Base-by-base conservation (phyloP, 2,113 vertebrate species). In the Cryptoleucopteryx plumbea region DNA sequence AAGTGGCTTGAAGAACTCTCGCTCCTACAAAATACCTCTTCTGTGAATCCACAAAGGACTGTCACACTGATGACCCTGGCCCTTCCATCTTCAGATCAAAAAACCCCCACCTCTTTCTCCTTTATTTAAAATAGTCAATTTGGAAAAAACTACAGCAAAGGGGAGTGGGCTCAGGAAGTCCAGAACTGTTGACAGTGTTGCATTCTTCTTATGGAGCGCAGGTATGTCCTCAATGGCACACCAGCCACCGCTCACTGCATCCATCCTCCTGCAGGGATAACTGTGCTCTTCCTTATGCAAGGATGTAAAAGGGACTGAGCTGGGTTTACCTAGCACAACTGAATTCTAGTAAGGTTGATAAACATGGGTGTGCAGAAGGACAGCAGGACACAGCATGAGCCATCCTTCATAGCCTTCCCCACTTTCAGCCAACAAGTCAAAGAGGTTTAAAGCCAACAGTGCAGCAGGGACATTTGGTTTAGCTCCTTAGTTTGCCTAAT, bases 181-280 rank as follows among this genome's bases (percentile, higher is more conserved):
- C 26, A 40, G 25, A 86, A 29, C 11, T 63, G 17, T 42, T 80
- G 40, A 65, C 4, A 58, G 16, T 13, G 6, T 45, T 38, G 32
- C 0, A 1, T 36, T 83, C 36, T 50, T 86, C 26, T 38, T 1
- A 1, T 38, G 42, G 42, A 34, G 8, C 8, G 19, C 2, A 2
- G 10, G 3, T 40, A 13, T 5, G 31, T 43, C 26, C 34, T 50
- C 22, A 8, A 5, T 3, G 13, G 20, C 13, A 68, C 48, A 47
- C 4, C 29, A 63, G 34, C 11, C 25, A 25, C 23, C 55, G 45
- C n/a, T 77, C 2, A 1, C 16, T 1, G 0, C 16, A 8, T 52
- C 27, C 0, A 1, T 52, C 22, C 18, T 40, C 23, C 32, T 45
- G 14, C 34, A n/a, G 20, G 29, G 18, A 8, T 56, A 55, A 19